Base-by-base conservation (phyloP, 2,888 invertebrate species). In the Drosophila mimetica region DNA sequence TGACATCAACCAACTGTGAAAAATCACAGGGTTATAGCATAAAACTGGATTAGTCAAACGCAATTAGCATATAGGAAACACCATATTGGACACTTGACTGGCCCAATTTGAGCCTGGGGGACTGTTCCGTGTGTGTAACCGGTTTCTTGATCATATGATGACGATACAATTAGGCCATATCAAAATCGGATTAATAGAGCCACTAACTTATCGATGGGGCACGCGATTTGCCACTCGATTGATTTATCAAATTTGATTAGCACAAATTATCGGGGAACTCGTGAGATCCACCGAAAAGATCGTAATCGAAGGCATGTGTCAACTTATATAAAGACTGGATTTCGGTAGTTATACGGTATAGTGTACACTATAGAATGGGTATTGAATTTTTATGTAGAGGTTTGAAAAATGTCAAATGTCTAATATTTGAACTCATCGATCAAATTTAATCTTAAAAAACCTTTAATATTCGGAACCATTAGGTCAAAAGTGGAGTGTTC, bases 221-320 rank as follows among this genome's bases (percentile, higher is more conserved):
- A 64, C 63, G 64, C 42, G 63, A 64, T 37, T 30, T 4, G 7
- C 2, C 18, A 28, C 6, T 25, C n/a, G 67, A 67, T 74, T 70
- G 53, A 61, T 71, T 63, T 65, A 64, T 59, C 74, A 61, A 37
- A 66, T 54, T 47, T 73, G 32, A 57, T 81, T 81, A 78, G 71
- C 75, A 64, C 59, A 7, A 65, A 76, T 81, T 80, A 73, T 61
- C 61, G 54, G 18, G 11, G 47, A 66, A 20, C 69, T 32, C 51
- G 41, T 67, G 69, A 50, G 36, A 36, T 63, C 7, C 18, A 9
- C 28, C 42, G 36, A 25, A 63, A 28, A 41, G 46, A 59, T 55
- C 4, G 13, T 65, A 72, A 72, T 71, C 58, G 14, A 72, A 66
- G 32, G n/a, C 72, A 71, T 72, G 72, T 71, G 72, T 22, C 34